Evolutionary conservation across 2,888 invertebrate species (phyloP).

Genomic region (Hypena proboscidalis): DNA sequence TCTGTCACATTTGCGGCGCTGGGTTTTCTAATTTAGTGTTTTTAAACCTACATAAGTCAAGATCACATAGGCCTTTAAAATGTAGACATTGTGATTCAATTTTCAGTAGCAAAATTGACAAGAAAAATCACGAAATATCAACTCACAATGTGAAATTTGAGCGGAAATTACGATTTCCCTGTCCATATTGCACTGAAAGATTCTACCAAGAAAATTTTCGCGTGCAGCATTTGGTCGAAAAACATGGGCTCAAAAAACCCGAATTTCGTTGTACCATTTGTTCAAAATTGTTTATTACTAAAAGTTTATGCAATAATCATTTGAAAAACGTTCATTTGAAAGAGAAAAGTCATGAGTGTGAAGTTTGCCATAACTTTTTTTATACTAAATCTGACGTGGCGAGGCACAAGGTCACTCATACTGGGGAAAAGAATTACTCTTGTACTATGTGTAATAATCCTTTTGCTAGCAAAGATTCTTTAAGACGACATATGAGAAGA

Average conservation of each 20-base stretch:
- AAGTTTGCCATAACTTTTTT: slow-evolving; percentile 66
- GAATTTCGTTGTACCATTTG: slow-evolving; percentile 65
- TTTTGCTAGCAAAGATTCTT: slow-evolving; percentile 70
- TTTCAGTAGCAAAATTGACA: slow-evolving; percentile 49
- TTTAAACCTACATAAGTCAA: slow-evolving; percentile 65
- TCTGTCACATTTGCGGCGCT: slow-evolving; percentile 72
- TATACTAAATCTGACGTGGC: slow-evolving; percentile 68
- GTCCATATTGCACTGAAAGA: slow-evolving; percentile 60
- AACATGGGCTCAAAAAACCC: slow-evolving; percentile 62
- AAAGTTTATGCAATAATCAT: slow-evolving; percentile 70
- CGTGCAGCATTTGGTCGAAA: slow-evolving; percentile 55
- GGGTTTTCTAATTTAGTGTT: slow-evolving; percentile 71
- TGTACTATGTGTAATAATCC: slow-evolving; percentile 61
- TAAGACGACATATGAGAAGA: slow-evolving; percentile 68
- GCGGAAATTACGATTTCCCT: slow-evolving; percentile 61
- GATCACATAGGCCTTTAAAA: slow-evolving; percentile 55
- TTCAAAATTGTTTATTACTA: slow-evolving; percentile 65
- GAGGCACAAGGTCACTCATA: slow-evolving; percentile 68
- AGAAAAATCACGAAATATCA: slow-evolving; percentile 40
- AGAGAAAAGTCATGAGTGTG: slow-evolving; percentile 69
- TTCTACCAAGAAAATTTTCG: slow-evolving; percentile 64
- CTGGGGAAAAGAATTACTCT: slow-evolving; percentile 64
- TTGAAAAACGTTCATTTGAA: slow-evolving; percentile 71
- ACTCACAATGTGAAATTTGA: slow-evolving; percentile 45
- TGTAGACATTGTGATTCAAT: slow-evolving; percentile 58